These are phyloP conservation scores for Brachycybe producta DNA, from an alignment of 2,888 invertebrate genomes.

Conservation along the genomic window DNA sequence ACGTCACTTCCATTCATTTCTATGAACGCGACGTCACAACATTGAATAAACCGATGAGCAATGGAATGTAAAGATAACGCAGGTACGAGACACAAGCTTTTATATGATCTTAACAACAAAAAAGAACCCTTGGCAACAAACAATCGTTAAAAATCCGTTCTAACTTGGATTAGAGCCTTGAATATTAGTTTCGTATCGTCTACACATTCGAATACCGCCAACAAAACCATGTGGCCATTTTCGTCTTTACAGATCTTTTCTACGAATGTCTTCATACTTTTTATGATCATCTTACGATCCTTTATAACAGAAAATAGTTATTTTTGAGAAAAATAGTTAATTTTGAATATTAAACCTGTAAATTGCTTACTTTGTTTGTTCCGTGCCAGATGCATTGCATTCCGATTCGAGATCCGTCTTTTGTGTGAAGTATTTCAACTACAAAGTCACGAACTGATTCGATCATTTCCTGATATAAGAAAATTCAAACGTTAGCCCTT, in stretches of 20 bases:
- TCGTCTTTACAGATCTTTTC: conserved; percentile 69
- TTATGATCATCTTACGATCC: conserved; percentile 57
- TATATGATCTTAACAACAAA: conserved; percentile 5
- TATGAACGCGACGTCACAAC: too few species aligned
- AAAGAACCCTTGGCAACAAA: not conserved
- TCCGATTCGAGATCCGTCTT: conserved; percentile 66
- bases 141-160: conserved; percentile 17
- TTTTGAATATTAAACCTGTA: not conserved
- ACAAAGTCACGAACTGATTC: conserved; percentile 53
- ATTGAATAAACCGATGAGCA: too few species aligned
- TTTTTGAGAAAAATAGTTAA: not conserved
- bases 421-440: conserved; percentile 54
- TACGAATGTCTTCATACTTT: conserved; percentile 72
- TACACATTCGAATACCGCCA: conserved; percentile 71
- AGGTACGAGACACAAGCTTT: too few species aligned
- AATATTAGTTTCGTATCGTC: conserved; percentile 86
- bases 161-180: conserved; percentile 48
- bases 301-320: conserved; percentile 31
- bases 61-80: too few species aligned
- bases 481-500: conserved; percentile 26
- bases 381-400: conserved; percentile 80
- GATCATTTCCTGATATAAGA: conserved; percentile 51
- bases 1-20: too few species aligned
- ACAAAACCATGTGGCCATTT: conserved; percentile 66
- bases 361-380: conserved; percentile 35